Conservation (phyloP, 2,888 invertebrate genomes). For the Drosophila pullipes region DNA sequence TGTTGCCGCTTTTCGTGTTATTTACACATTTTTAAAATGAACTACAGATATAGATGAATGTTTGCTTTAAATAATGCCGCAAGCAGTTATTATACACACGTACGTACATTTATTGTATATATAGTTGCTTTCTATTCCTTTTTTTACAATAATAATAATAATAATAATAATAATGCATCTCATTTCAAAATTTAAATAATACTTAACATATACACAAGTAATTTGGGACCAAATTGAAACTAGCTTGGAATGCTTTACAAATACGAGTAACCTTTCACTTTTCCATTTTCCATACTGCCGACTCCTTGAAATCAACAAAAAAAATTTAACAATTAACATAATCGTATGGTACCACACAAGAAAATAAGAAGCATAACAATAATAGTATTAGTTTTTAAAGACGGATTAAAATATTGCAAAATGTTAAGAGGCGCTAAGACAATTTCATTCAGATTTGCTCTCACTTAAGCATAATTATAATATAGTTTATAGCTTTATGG, state of each 20-base stretch:
- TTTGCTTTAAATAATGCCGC: slow-evolving; percentile 40
- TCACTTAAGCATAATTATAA: slow-evolving; percentile 50
- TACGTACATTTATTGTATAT: slow-evolving; percentile 49
- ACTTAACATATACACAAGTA: slow-evolving; percentile 66
- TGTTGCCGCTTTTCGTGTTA: slow-evolving; percentile 48
- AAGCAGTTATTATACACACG: slow-evolving; percentile 50
- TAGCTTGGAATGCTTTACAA: slow-evolving; percentile 75
- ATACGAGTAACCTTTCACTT: slow-evolving; percentile 38
- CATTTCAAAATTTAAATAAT: slow-evolving; percentile 57
- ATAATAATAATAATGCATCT: slow-evolving; percentile 55
- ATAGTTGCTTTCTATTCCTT: slow-evolving; percentile 22
- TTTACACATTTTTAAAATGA: slow-evolving; percentile 68
- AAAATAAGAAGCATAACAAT: slow-evolving; percentile 49
- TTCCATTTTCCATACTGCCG: slow-evolving; percentile 12
- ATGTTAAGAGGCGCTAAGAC: slow-evolving; percentile 38
- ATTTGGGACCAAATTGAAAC: slow-evolving; percentile 71
- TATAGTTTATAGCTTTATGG: slow-evolving; percentile 55
- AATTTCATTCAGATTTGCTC: slow-evolving; percentile 26
- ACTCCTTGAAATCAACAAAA: slow-evolving; percentile 44
- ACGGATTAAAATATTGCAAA: slow-evolving; percentile 76
- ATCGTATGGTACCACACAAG: slow-evolving; percentile 25
- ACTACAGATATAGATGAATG: slow-evolving; percentile 39
- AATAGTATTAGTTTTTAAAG: slow-evolving; percentile 35
- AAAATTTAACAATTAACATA: slow-evolving; percentile 53
- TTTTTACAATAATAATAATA: slow-evolving; percentile 44